Evolutionary conservation across 1,140 invertebrate species (phyloP).

Genomic region (Pygmarrhopalites habei): DNA sequence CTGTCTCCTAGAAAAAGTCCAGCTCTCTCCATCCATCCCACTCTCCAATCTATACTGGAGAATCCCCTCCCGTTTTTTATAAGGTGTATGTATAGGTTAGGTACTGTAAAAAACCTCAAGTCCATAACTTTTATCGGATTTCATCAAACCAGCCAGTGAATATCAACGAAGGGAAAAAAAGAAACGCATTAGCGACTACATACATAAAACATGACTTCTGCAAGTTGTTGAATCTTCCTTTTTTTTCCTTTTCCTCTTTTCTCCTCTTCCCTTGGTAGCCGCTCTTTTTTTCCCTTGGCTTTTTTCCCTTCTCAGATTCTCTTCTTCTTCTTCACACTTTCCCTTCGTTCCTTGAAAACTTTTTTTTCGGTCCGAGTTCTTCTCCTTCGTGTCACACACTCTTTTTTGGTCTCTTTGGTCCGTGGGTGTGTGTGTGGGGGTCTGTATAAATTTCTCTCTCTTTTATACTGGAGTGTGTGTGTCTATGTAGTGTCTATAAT

Average conservation of each 20-base stretch:
- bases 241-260: constrained; percentile 6
- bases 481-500: too few species aligned
- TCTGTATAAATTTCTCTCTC: not conserved
- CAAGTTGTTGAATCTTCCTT: constrained; percentile 32
- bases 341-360: too few species aligned
- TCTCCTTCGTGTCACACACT: constrained; percentile 13
- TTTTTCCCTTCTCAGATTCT: not conserved
- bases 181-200: constrained; percentile 37
- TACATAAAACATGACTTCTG: constrained; percentile 38
- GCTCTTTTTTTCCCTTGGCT: not conserved
- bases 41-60: too few species aligned
- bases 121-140: constrained; percentile 39
- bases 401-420: constrained; percentile 10
- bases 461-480: constrained; percentile 1
- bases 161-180: constrained; percentile 32
- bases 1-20: too few species aligned
- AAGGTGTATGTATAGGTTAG: too few species aligned
- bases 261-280: not conserved
- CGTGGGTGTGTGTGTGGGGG: too few species aligned
- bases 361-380: constrained; percentile 7
- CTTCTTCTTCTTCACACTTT: constrained; percentile 12
- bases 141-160: constrained; percentile 38
- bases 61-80: too few species aligned
- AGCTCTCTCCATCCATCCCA: too few species aligned
- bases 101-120: constrained; percentile 21